Percentiles rank a stretch among this genome's conserved stretches.
These are phyloP conservation scores for Macaria liturata DNA, from an alignment of 2,888 invertebrate genomes.

Conservation along the genomic window DNA sequence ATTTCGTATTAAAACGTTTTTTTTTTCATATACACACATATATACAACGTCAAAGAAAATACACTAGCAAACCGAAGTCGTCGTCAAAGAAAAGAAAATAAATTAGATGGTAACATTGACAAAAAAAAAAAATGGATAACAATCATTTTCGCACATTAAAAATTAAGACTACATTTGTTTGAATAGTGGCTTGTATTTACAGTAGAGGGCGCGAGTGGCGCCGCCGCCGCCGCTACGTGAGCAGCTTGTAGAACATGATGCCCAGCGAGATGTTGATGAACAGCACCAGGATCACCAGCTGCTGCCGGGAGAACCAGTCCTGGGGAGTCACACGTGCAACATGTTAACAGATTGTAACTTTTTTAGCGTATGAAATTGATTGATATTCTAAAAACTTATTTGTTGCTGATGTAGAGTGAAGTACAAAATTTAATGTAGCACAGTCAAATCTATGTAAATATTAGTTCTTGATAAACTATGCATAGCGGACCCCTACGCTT, in stretches of 20 bases:
- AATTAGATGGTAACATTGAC: slow-evolving; percentile 38
- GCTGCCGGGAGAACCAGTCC: slow-evolving; percentile 98
- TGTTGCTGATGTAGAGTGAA: too few species aligned
- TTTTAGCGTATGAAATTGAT: too few species aligned
- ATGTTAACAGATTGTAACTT: background rate
- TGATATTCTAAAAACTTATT: too few species aligned
- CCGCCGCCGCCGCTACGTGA: slow-evolving; percentile 92
- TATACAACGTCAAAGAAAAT: slow-evolving; percentile 71
- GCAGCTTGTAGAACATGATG: slow-evolving; percentile 97
- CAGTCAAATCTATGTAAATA: too few species aligned
- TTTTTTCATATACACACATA: slow-evolving; percentile 66
- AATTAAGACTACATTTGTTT: slow-evolving; percentile 60
- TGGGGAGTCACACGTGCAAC: slow-evolving; percentile 63
- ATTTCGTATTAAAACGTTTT: slow-evolving; percentile 47
- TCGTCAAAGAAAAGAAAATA: slow-evolving; percentile 52
- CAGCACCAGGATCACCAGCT: slow-evolving; percentile 95
- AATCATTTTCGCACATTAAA: slow-evolving; percentile 58
- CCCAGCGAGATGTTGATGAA: slow-evolving; percentile 97
- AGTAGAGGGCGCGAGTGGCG: slow-evolving; percentile 58
- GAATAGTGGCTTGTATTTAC: slow-evolving; percentile 67
- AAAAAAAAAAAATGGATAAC: slow-evolving; percentile 49
- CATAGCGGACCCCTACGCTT: background rate
- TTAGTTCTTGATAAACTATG: too few species aligned
- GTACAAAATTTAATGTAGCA: too few species aligned
- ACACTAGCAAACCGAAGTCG: slow-evolving; percentile 76